A percentile compares a stretch with the other conserved stretches of the same genome.
Evolutionary conservation across 2,888 invertebrate genomes (phyloP).

Genomic region (Oxyteleia sp.): DNA sequence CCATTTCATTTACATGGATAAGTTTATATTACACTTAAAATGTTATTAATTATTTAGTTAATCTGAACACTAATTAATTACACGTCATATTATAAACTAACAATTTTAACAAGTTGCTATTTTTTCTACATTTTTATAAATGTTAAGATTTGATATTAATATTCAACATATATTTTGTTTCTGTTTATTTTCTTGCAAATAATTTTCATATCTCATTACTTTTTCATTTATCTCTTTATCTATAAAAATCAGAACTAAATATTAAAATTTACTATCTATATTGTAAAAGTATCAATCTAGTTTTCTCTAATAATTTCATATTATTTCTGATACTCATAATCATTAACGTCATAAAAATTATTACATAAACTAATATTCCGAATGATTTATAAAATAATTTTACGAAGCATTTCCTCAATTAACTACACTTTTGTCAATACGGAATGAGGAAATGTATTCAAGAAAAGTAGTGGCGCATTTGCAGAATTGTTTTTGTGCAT

Average conservation of each 20-base stretch:
- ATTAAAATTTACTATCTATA: neutral
- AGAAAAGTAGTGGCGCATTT: slow-evolving; percentile 13
- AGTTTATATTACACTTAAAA: too few relatives aligned
- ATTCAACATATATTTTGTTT: too few relatives aligned
- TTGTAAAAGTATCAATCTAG: neutral
- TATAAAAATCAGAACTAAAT: neutral
- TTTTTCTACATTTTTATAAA: too few relatives aligned
- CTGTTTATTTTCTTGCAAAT: too few relatives aligned
- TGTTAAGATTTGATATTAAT: too few relatives aligned
- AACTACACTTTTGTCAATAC: slow-evolving; percentile 15
- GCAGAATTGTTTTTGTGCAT: slow-evolving; percentile 4
- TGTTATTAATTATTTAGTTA: too few relatives aligned
- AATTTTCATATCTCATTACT: neutral
- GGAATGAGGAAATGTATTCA: slow-evolving; percentile 35
- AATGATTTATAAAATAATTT: slow-evolving; percentile 39
- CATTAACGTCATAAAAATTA: slow-evolving; percentile 24
- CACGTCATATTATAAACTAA: too few relatives aligned
- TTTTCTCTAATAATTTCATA: slow-evolving; percentile 5
- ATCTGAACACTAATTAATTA: too few relatives aligned
- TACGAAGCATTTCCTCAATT: slow-evolving; percentile 39
- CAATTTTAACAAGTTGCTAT: too few relatives aligned
- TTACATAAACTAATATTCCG: slow-evolving; percentile 3
- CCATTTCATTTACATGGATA: too few relatives aligned
- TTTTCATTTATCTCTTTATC: neutral
- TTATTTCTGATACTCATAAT: slow-evolving; percentile 15